These are phyloP conservation scores for Centrocercus urophasianus DNA, from an alignment of 2,113 vertebrate genomes.

Conservation along the genomic window DNA sequence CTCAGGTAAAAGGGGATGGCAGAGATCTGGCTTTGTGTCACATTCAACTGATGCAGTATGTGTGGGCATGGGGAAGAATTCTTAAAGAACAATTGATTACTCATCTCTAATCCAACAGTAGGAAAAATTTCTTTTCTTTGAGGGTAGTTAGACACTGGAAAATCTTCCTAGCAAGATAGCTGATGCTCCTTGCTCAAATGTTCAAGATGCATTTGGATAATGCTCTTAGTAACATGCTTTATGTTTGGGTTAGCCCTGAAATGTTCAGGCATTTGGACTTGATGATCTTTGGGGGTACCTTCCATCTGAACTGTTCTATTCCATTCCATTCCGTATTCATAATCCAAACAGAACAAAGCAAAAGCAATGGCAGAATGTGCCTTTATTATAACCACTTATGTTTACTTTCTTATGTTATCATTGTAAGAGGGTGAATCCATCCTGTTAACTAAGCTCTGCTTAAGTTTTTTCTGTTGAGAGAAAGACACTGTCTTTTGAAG, in stretches of 20 bases:
- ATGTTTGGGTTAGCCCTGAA: background rate
- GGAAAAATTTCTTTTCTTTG: background rate
- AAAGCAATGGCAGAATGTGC: background rate
- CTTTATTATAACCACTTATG: background rate
- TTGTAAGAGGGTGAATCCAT: background rate
- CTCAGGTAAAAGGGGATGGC: background rate
- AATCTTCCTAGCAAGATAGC: background rate
- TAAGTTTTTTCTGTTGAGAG: background rate
- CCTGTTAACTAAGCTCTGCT: background rate
- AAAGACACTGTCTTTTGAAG: background rate
- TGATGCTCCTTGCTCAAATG: background rate
- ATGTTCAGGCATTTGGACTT: background rate
- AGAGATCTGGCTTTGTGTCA: background rate
- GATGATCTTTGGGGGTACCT: background rate
- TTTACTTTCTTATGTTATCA: background rate
- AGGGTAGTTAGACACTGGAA: background rate
- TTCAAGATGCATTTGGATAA: background rate
- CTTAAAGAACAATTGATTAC: background rate
- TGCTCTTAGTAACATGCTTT: background rate
- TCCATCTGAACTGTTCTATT: background rate
- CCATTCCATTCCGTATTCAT: background rate
- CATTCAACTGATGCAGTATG: background rate
- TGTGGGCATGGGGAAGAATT: background rate
- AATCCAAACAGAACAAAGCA: background rate
- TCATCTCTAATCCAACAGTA: background rate